Evolutionary conservation across 2,113 vertebrate species (phyloP).

Genomic region (Lasiurus cinereus): DNA sequence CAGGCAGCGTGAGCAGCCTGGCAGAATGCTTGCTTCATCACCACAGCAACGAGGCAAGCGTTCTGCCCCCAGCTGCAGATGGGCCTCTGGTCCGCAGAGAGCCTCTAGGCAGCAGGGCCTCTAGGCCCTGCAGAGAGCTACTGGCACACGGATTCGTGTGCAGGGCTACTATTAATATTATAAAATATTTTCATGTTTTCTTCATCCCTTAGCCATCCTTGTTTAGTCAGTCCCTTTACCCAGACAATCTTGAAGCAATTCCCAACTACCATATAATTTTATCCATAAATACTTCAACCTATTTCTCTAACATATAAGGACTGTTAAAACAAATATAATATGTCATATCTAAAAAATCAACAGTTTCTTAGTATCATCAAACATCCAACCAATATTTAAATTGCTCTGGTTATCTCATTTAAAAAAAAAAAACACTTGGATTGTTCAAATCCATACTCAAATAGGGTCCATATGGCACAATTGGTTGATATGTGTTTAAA

Average conservation of each 20-base stretch:
- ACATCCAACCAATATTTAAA: not conserved
- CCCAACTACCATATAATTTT: not conserved
- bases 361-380: not conserved
- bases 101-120: too few species aligned
- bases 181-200: not conserved
- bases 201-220: not conserved
- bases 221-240: not conserved
- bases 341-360: not conserved
- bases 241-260: not conserved
- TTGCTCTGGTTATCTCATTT: not conserved
- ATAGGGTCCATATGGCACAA: not conserved
- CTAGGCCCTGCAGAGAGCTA: too few species aligned
- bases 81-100: too few species aligned
- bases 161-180: not conserved
- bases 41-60: too few species aligned
- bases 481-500: not conserved
- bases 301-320: constrained; percentile 9
- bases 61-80: too few species aligned
- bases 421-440: not conserved
- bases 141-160: too few species aligned
- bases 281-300: constrained; percentile 1
- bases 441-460: constrained; percentile 16
- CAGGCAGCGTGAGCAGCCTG: too few species aligned
- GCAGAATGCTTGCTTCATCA: too few species aligned
- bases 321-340: constrained; percentile 7